Conservation (phyloP, 2,888 invertebrate genomes). For the Dryomyza anilis region DNA sequence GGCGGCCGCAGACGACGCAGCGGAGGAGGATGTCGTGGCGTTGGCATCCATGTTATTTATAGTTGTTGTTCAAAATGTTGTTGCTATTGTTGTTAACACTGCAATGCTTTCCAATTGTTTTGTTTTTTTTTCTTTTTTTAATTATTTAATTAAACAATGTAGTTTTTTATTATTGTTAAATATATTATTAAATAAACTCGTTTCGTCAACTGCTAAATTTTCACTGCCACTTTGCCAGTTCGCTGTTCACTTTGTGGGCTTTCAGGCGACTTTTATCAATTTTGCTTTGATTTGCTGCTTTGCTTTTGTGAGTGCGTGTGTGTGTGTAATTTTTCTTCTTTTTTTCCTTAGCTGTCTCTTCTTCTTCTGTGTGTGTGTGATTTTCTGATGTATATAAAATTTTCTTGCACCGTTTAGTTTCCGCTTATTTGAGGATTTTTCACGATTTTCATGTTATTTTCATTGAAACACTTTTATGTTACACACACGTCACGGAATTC, state of each 20-base stretch:
- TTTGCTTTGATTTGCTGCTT: background rate
- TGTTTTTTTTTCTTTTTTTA: background rate
- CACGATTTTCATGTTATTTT: background rate
- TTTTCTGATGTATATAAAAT: too few relatives aligned
- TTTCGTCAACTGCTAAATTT: background rate
- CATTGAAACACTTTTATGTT: background rate
- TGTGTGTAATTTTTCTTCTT: background rate
- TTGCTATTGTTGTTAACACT: background rate
- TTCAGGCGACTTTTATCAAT: background rate
- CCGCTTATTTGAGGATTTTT: too few relatives aligned
- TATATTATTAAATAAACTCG: too few relatives aligned
- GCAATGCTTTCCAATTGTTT: background rate
- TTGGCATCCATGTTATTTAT: conserved; percentile 45
- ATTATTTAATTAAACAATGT: background rate
- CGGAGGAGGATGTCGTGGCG: conserved; percentile 42
- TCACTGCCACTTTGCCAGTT: background rate
- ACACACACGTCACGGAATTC: background rate
- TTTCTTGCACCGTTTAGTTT: too few relatives aligned
- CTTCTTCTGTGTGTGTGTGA: too few relatives aligned
- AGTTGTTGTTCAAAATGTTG: background rate
- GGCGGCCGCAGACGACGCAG: conserved; percentile 43
- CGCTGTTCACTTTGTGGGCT: too few relatives aligned
- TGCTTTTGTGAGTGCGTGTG: background rate
- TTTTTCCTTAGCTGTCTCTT: background rate
- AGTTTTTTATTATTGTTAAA: too few relatives aligned